A percentile compares a stretch with the other conserved stretches of the same genome.
Evolutionary conservation across 1,140 invertebrate genomes (phyloP).

Genomic region (Akabosia matsudoensis): DNA sequence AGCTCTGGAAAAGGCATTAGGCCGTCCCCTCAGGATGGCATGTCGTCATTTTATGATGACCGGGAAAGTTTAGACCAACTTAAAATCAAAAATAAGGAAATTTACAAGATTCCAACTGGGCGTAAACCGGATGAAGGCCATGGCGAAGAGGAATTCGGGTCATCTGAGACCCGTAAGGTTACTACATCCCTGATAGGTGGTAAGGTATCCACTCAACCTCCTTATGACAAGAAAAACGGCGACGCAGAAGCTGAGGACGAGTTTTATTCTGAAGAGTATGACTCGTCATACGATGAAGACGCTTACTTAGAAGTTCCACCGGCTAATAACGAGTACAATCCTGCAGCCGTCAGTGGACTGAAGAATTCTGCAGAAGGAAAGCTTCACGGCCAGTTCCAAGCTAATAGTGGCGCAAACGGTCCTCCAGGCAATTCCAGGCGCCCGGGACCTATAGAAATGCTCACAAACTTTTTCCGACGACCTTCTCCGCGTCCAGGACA

Average conservation of each 20-base stretch:
- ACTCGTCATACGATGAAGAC: conserved; percentile 10
- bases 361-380: conserved; percentile 20
- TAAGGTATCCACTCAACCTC: neutral
- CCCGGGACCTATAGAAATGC: conserved; percentile 22
- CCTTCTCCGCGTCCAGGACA: conserved; percentile 24
- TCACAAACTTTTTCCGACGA: conserved; percentile 32
- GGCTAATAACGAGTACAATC: neutral
- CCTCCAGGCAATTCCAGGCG: conserved; percentile 12
- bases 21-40: conserved; percentile 32
- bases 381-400: neutral
- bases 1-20: neutral
- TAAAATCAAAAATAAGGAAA: conserved; percentile 45
- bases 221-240: neutral
- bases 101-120: conserved; percentile 34
- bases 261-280: conserved; percentile 5
- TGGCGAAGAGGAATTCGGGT: neutral
- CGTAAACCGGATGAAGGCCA: neutral
- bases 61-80: conserved; percentile 37
- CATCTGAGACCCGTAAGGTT: neutral
- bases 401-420: neutral
- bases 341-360: neutral
- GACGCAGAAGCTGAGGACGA: neutral
- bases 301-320: conserved; percentile 2
- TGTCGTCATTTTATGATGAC: conserved; percentile 40
- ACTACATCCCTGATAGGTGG: no score